Base-by-base conservation (phyloP, 1,140 invertebrate genomes). In the Calycopis cecrops region DNA sequence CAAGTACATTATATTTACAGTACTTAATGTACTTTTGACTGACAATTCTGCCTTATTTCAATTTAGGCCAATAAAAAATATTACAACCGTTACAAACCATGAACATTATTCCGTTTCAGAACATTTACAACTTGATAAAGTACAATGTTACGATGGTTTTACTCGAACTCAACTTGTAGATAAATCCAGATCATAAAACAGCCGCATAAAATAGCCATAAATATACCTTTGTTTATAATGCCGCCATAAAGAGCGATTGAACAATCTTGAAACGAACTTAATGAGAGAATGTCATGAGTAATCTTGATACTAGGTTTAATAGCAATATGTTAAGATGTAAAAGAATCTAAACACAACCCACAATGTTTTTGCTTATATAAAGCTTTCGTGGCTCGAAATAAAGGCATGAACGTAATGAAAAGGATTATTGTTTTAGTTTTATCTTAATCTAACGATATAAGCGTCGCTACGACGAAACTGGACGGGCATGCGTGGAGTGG, bases 401-500 rank as follows among this genome's bases (percentile, higher is more conserved):
- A 83, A 80, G 65, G 69, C 75, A 59, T 69, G 59, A 56, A 65
- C 47, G 65, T 67, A 79, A 80, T 83, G 78, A 82, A 85, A 83
- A 83, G 76, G 79, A 85, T 86, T 83, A 86, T 86, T 86, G 83
- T 86, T 86, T 86, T 83, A 83, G 70, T 86, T 80, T 77, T 79
- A 83, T 83, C 79, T 80, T 71, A 82, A 83, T 83, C 79, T 79
- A 77, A 76, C 71, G 73, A 76, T 85, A 76, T 77, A 73, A 82
- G 68, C 71, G 69, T 59, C 65, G 62, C 58, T 65, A 67, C 70
- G 62, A 59, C 62, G 55, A 40, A 53, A 16, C 18, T 64, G 55
- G 71, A 55, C 71, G 16, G 17, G 52, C 65, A 63, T 54, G 12
- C 33, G 42, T 71, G n/a, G 76, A 82, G 73, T n/a, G 11, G 50